A percentile compares a stretch with the other conserved stretches of the same genome.
phyloP scores from a whole-genome alignment of 2,113 vertebrate species.

The Vulpes vulpes region DNA sequence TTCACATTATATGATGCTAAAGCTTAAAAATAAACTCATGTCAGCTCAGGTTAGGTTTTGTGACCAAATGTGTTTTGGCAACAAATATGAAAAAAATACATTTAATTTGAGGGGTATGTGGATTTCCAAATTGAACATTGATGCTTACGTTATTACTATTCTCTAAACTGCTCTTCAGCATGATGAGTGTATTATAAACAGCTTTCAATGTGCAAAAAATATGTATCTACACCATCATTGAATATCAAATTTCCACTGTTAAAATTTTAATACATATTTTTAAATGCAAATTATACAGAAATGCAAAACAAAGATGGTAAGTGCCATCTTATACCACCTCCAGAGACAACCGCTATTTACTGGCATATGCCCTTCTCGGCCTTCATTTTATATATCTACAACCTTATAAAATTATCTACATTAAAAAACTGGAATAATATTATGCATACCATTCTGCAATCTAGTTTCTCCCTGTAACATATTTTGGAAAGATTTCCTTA shows the following conservation, averaged over 20 bases:
- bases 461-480: not conserved
- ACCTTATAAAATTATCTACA: slow-evolving; percentile 3
- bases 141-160: slow-evolving; percentile 42
- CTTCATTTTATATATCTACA: not conserved
- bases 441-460: not conserved
- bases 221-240: not conserved
- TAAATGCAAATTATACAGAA: slow-evolving; percentile 54
- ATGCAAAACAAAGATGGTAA: slow-evolving; percentile 14
- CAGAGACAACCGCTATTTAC: not conserved
- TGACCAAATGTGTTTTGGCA: slow-evolving; percentile 57
- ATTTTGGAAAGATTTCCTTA: not conserved
- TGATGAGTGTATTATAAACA: slow-evolving; percentile 38
- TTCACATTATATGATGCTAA: slow-evolving; percentile 3
- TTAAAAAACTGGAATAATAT: not conserved
- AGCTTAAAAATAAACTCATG: slow-evolving; percentile 37
- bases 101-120: slow-evolving; percentile 49
- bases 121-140: slow-evolving; percentile 51
- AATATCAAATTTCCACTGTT: slow-evolving; percentile 48
- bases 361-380: not conserved
- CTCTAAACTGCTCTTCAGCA: not conserved
- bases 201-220: slow-evolving; percentile 48
- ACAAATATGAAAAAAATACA: slow-evolving; percentile 52
- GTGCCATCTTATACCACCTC: not conserved
- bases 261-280: slow-evolving; percentile 68
- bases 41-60: slow-evolving; percentile 5